Evolutionary conservation across 37 sponge, comb jelly and placozoan genomes (phyloP).

Genomic region (Cliona cf. orientalis): DNA sequence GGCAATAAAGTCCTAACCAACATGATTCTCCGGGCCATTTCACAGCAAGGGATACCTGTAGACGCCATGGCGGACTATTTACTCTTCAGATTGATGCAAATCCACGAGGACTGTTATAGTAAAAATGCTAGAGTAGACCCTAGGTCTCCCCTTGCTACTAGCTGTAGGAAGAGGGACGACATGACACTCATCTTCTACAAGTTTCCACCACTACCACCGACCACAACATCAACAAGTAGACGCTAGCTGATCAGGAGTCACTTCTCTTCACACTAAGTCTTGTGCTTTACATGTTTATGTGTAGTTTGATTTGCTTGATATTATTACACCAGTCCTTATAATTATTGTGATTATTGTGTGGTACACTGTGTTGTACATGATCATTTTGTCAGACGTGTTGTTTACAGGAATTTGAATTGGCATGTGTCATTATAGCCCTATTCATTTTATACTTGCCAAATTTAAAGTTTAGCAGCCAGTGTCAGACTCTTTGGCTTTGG

Average conservation of each 20-base stretch:
- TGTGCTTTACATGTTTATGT: no score
- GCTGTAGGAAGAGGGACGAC: conserved; percentile 85
- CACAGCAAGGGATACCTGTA: background rate
- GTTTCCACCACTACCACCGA: conserved; percentile 8
- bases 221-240: no score
- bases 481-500: no score
- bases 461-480: no score
- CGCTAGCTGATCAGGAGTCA: background rate
- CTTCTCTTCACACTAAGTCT: background rate
- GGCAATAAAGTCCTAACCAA: conserved; percentile 30
- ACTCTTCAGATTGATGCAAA: conserved; percentile 33
- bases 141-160: conserved; percentile 35
- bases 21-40: conserved; percentile 20
- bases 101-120: conserved; percentile 51
- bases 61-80: conserved; percentile 35
- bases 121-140: conserved; percentile 25
- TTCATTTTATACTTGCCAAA: no score
- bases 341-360: no score
- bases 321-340: no score
- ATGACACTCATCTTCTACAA: conserved; percentile 76
- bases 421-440: no score
- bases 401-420: no score
- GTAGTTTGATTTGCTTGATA: no score
- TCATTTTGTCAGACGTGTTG: no score
- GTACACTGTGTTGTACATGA: no score